phyloP scores from a whole-genome alignment of 2,888 invertebrate species.

The Trachelus stipa region DNA sequence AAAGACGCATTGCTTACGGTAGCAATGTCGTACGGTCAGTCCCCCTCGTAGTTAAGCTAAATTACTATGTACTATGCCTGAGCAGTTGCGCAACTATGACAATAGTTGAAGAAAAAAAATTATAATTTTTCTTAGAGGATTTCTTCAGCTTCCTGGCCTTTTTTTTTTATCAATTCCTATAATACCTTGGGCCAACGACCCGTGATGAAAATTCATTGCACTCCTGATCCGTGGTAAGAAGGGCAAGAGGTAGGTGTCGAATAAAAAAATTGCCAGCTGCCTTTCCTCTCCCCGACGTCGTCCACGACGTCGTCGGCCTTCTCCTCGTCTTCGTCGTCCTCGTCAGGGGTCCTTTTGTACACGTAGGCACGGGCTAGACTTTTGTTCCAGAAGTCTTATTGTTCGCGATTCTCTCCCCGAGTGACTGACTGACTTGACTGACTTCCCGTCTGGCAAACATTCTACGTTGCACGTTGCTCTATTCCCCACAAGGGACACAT shows the following conservation, averaged over 20 bases:
- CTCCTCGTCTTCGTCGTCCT: neutral
- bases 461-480: too few relatives aligned
- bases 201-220: neutral
- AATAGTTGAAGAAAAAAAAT: neutral
- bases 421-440: too few relatives aligned
- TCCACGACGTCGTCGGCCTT: neutral
- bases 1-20: neutral
- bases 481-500: too few relatives aligned
- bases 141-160: neutral
- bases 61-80: neutral
- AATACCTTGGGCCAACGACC: neutral
- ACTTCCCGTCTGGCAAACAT: too few relatives aligned
- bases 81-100: neutral
- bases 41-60: neutral
- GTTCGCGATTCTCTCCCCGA: neutral
- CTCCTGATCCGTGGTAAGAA: neutral
- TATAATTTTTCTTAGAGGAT: neutral
- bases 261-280: neutral
- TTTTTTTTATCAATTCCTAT: neutral
- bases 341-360: neutral
- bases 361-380: conserved; percentile 48
- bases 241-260: neutral
- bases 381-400: conserved; percentile 36
- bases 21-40: neutral
- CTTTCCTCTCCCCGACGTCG: neutral